phyloP scores from a whole-genome alignment of 1,140 invertebrate genomes.

The Euwallacea fornicatus region DNA sequence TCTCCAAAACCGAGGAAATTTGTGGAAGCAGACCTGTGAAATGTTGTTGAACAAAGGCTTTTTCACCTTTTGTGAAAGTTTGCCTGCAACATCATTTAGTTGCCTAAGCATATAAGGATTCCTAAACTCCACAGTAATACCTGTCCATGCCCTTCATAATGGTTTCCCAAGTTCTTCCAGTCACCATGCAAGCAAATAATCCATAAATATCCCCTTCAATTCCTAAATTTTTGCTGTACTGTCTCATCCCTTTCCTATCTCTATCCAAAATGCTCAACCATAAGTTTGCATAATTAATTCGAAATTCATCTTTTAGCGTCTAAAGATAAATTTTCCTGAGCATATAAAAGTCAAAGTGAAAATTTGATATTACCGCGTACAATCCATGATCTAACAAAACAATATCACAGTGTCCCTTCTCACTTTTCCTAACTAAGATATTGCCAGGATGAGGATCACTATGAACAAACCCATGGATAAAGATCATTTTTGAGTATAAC shows the following conservation, averaged over 20 bases:
- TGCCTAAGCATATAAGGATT: conserved; percentile 54
- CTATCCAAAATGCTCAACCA: conserved; percentile 91
- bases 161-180: conserved; percentile 90
- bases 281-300: conserved; percentile 89
- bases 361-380: conserved; percentile 78
- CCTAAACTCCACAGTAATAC: conserved; percentile 70
- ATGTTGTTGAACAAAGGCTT: conserved; percentile 65
- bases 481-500: conserved; percentile 98
- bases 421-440: conserved; percentile 78
- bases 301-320: conserved; percentile 84
- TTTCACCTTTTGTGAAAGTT: conserved; percentile 53
- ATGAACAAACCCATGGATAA: conserved; percentile 94
- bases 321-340: conserved; percentile 54
- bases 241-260: conserved; percentile 77
- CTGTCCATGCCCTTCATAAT: conserved; percentile 81
- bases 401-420: conserved; percentile 70
- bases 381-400: conserved; percentile 95
- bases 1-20: conserved; percentile 71
- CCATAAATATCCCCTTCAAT: conserved; percentile 82
- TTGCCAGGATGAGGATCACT: conserved; percentile 99
- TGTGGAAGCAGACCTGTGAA: conserved; percentile 64
- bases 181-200: conserved; percentile 93
- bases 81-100: conserved; percentile 36
- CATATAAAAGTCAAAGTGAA: neutral
- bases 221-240: conserved; percentile 75